Base-by-base conservation (phyloP, 1,140 invertebrate genomes). In the Reticulitermes speratus region DNA sequence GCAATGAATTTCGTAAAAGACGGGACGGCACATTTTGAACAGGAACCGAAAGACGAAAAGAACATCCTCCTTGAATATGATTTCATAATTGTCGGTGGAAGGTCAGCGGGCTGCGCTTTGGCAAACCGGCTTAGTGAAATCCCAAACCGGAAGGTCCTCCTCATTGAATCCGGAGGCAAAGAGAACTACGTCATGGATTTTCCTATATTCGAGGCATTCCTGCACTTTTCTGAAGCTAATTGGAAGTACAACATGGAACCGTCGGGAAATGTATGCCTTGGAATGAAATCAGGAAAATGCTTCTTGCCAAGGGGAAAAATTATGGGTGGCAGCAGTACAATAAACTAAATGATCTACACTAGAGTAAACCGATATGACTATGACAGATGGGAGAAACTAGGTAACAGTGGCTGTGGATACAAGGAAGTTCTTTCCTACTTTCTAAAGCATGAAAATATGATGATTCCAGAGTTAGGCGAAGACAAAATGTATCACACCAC, bases 261-360 rank as follows among this genome's bases (percentile, higher is more conserved):
- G 14, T 59, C 55, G 2, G 55, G 21, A 19, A 59, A 59, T 6
- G 55, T 59, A 2, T 59, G 55, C 21, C 55, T 59, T 23, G 55
- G 55, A 59, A 59, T 59, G 55, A 98, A 89, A 90, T 93, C 32
- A 98, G 97, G 97, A 93, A 93, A 44, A 88, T 85, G 65, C 32
- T 69, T 19, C 16, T 85, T 38, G 55, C 69, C 25, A 16, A 65
- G 55, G 2, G 85, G 85, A 19, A 55, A 65, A 30, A 59, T 75
- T 19, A 90, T 95, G 89, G 96, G 96, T 16, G 95, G 94, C 19
- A 92, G 91, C 30, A 94, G 93, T 44, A 90, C 91, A 9, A 90
- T 95, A 48, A 95, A 95, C 89, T 93, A 91, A 45, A 94, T 95
- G 93, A 91, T 94, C 3, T 95, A 94, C 88, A 91, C 93, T 2